Evolutionary conservation across 1,140 invertebrate species (phyloP).

Genomic region (Drosophila arizonae): DNA sequence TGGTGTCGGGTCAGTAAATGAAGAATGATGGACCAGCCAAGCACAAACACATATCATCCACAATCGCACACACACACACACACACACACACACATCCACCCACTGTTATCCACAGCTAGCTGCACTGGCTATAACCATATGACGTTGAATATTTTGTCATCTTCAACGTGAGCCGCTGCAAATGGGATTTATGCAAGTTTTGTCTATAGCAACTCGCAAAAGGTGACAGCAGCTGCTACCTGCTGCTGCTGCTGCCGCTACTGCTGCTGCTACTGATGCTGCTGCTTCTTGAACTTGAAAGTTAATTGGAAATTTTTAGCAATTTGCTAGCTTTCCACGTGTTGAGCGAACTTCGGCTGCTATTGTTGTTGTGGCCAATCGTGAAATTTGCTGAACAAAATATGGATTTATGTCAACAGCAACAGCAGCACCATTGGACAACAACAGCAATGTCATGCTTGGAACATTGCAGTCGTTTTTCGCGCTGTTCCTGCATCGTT

Average conservation of each 20-base stretch:
- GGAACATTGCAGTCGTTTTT: constrained; percentile 56
- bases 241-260: too few relatives aligned
- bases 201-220: constrained; percentile 21
- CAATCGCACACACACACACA: constrained; percentile 15
- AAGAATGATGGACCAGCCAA: constrained; percentile 71
- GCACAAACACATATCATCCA: constrained; percentile 24
- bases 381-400: constrained; percentile 74
- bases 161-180: constrained; percentile 51
- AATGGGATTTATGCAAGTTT: constrained; percentile 68
- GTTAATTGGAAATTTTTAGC: constrained; percentile 78
- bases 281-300: constrained; percentile 58
- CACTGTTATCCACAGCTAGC: constrained; percentile 16
- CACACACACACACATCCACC: constrained; percentile 4
- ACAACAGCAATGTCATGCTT: constrained; percentile 48
- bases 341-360: constrained; percentile 17
- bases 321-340: constrained; percentile 61
- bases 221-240: constrained; percentile 17
- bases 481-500: constrained; percentile 38
- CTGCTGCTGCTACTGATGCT: background rate
- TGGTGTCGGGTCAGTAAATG: constrained; percentile 76
- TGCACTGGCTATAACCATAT: constrained; percentile 25
- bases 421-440: constrained; percentile 14
- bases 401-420: constrained; percentile 76
- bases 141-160: constrained; percentile 71
- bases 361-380: constrained; percentile 55